phyloP scores from a whole-genome alignment of 2,888 invertebrate species.

The Thysanoteuthis rhombus region DNA sequence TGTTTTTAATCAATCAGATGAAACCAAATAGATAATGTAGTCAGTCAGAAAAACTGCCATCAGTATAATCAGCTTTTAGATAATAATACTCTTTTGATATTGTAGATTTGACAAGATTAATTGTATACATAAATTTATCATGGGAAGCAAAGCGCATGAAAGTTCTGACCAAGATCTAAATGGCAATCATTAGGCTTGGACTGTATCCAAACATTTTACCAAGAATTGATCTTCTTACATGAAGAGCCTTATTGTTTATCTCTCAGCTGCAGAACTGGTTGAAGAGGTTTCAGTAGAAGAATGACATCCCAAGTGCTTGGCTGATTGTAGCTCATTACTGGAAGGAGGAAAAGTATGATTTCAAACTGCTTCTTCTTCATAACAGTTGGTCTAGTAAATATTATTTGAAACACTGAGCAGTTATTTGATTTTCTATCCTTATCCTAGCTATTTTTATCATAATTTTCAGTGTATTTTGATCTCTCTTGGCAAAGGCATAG shows the following conservation, averaged over 20 bases:
- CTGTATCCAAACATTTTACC: not conserved
- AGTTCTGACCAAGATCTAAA: not conserved
- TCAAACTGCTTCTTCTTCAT: too few relatives aligned
- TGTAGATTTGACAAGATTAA: not conserved
- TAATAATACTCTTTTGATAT: not conserved
- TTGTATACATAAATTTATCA: not conserved
- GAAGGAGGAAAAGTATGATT: too few relatives aligned
- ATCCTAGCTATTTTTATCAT: too few relatives aligned
- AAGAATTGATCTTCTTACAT: not conserved
- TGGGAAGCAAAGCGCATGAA: not conserved
- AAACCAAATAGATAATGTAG: not conserved
- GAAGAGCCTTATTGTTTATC: slow-evolving; percentile 12
- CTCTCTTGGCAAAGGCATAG: too few relatives aligned
- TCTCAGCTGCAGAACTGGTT: not conserved
- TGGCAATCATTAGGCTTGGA: not conserved
- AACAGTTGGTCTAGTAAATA: too few relatives aligned
- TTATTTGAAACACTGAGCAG: too few relatives aligned
- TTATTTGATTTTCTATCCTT: too few relatives aligned
- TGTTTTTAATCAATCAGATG: not conserved
- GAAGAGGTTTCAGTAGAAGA: not conserved
- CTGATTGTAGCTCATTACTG: too few relatives aligned
- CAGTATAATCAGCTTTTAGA: not conserved
- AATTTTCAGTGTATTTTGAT: too few relatives aligned
- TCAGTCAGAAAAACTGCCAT: not conserved
- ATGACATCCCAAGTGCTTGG: not conserved